These are phyloP conservation scores for Deladenus siricidicola DNA, from an alignment of 2,888 invertebrate species.

Conservation along the genomic window DNA sequence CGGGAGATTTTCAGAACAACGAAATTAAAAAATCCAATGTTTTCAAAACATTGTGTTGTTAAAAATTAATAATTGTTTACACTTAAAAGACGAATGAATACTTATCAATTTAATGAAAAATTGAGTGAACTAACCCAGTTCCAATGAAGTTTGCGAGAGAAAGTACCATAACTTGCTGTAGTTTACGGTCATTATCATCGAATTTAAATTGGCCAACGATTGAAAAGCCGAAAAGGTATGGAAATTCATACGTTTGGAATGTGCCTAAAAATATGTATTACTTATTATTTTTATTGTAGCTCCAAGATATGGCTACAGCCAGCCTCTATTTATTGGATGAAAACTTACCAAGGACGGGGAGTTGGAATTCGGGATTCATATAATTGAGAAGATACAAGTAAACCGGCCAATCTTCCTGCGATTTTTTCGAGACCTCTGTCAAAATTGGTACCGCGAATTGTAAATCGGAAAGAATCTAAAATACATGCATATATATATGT, in stretches of 20 bases:
- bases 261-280: conserved; percentile 14
- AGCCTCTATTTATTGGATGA: too few relatives aligned
- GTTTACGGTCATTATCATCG: conserved; percentile 14
- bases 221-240: conserved; percentile 19
- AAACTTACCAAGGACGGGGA: conserved; percentile 18
- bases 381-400: conserved; percentile 17
- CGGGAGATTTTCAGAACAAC: too few relatives aligned
- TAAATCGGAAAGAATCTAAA: conserved; percentile 22
- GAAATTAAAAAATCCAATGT: too few relatives aligned
- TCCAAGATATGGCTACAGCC: too few relatives aligned
- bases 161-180: conserved; percentile 17
- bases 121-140: conserved; percentile 11
- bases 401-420: conserved; percentile 17
- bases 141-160: conserved; percentile 17
- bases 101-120: not conserved
- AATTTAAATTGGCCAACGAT: conserved; percentile 18
- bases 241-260: conserved; percentile 19
- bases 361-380: conserved; percentile 14
- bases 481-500: too few relatives aligned
- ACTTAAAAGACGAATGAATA: too few relatives aligned
- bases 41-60: too few relatives aligned
- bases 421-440: conserved; percentile 23
- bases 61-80: too few relatives aligned
- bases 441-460: conserved; percentile 22
- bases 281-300: too few relatives aligned